Conservation (phyloP, 2,888 invertebrate species). For the Carpatolechia fugitivella region DNA sequence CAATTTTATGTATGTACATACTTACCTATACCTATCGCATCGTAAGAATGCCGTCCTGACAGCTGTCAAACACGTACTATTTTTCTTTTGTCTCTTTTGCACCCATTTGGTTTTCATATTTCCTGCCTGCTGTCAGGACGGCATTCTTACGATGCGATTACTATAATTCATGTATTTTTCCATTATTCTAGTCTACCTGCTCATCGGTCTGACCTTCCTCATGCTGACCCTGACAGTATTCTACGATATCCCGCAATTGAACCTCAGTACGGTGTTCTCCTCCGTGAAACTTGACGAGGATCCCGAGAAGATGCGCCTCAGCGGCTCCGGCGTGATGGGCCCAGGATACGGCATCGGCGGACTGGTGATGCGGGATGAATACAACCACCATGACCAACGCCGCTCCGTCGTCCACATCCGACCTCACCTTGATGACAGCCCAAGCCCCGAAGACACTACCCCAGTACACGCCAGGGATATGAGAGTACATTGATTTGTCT, state of each 20-base stretch:
- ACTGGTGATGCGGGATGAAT: constrained; percentile 68
- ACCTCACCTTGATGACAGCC: constrained; percentile 82
- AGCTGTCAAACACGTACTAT: too few relatives aligned
- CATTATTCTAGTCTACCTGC: constrained; percentile 83
- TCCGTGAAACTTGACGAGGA: constrained; percentile 79
- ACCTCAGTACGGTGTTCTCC: constrained; percentile 88
- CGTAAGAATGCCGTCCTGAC: too few relatives aligned
- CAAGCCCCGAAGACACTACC: constrained; percentile 84
- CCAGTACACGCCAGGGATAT: constrained; percentile 80
- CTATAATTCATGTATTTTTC: background rate
- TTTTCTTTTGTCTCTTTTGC: too few relatives aligned
- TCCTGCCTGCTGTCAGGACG: too few relatives aligned
- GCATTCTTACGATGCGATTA: too few relatives aligned
- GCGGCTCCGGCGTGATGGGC: constrained; percentile 72
- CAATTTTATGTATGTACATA: too few relatives aligned
- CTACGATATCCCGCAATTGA: constrained; percentile 93
- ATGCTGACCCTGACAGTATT: constrained; percentile 91
- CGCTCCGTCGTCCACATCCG: constrained; percentile 83
- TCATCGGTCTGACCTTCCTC: constrained; percentile 89
- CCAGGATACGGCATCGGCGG: constrained; percentile 71
- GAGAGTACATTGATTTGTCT: constrained; percentile 66
- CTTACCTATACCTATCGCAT: too few relatives aligned
- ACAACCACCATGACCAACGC: constrained; percentile 73
- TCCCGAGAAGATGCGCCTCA: constrained; percentile 84
- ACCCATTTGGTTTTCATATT: too few relatives aligned